phyloP scores from a whole-genome alignment of 2,888 invertebrate genomes.

The Kryphioiulus occultus region DNA sequence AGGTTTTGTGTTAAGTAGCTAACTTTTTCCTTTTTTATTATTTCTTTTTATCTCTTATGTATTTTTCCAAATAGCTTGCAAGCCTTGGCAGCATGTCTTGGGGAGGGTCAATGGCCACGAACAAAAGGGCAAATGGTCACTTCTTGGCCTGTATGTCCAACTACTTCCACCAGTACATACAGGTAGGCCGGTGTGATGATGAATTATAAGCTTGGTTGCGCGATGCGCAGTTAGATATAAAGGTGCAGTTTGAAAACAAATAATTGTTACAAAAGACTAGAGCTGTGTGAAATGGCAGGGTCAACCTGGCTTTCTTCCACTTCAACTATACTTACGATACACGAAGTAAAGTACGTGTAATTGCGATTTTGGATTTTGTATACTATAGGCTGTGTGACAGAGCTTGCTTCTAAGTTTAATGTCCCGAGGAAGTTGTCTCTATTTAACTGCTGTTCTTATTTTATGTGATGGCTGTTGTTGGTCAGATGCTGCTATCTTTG shows the following conservation, averaged over 20 bases:
- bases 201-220: not conserved
- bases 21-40: conserved; percentile 41
- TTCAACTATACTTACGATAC: too few species aligned
- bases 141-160: conserved; percentile 3
- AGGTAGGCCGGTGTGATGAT: not conserved
- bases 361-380: too few species aligned
- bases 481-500: too few species aligned
- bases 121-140: not conserved
- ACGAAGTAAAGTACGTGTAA: too few species aligned
- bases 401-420: too few species aligned
- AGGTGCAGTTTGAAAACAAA: not conserved
- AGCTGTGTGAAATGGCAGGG: not conserved
- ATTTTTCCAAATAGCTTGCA: conserved; percentile 47
- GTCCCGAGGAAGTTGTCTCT: too few species aligned
- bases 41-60: conserved; percentile 34
- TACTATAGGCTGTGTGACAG: too few species aligned
- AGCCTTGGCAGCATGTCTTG: conserved; percentile 48
- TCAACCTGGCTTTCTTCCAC: too few species aligned
- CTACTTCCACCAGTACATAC: not conserved
- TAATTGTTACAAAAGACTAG: not conserved
- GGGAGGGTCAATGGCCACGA: conserved; percentile 45
- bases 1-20: conserved; percentile 10
- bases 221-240: not conserved
- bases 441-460: too few species aligned
- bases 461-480: too few species aligned